Conservation (phyloP, 2,113 vertebrate genomes). For the Protobothrops flavoviridis region DNA sequence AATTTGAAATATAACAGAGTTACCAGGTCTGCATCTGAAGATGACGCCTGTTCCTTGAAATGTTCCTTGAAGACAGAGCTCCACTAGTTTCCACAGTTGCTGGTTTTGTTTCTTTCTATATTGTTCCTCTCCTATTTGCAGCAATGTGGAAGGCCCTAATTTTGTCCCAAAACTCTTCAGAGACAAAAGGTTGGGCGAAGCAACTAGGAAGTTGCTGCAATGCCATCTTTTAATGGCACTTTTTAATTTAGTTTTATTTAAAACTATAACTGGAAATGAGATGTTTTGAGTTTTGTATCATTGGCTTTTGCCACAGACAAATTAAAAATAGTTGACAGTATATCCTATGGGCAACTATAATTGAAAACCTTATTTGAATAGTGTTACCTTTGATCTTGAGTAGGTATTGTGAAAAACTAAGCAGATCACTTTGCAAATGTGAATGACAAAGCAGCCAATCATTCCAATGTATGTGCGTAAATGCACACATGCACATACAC, state of each 20-base stretch:
- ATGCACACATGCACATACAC: not conserved
- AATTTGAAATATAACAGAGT: not conserved
- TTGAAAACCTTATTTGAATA: not conserved
- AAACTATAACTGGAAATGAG: not conserved
- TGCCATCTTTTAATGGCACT: not conserved
- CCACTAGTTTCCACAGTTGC: not conserved
- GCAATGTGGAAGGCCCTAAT: not conserved
- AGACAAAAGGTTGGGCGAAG: not conserved
- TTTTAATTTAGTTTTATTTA: not conserved
- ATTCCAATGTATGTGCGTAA: not conserved
- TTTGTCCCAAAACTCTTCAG: not conserved
- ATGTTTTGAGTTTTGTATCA: not conserved
- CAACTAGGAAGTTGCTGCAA: not conserved
- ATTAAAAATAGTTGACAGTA: not conserved
- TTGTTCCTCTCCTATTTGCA: not conserved
- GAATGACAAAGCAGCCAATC: slow-evolving; percentile 1
- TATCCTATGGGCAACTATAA: not conserved
- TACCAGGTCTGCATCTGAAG: not conserved
- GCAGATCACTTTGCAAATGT: not conserved
- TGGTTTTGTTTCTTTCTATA: not conserved
- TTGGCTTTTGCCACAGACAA: not conserved
- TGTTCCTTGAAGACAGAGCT: not conserved
- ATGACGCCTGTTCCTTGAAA: not conserved
- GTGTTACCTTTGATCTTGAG: not conserved
- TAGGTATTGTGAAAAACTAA: not conserved